Conservation (phyloP, 2,797 vertebrate species). For the Sitta carolinensis region DNA sequence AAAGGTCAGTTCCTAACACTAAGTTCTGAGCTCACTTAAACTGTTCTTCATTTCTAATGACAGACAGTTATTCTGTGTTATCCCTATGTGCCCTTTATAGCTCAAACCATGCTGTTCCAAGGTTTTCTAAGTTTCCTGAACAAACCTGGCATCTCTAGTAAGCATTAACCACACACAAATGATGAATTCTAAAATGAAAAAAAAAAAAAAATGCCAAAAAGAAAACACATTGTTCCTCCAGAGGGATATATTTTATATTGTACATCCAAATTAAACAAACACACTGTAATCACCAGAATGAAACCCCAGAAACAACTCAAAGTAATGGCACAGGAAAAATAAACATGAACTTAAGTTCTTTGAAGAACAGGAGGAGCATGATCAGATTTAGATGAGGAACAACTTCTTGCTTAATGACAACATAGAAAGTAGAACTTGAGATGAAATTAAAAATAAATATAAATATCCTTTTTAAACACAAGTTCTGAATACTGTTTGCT, state of each 20-base stretch:
- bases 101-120: not conserved
- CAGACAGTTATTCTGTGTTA: not conserved
- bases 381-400: slow-evolving; percentile 1
- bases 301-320: slow-evolving; percentile 48
- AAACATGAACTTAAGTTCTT: slow-evolving; percentile 51
- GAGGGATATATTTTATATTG: slow-evolving; percentile 35
- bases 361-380: slow-evolving; percentile 13
- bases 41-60: not conserved
- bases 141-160: slow-evolving; percentile 11
- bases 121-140: not conserved
- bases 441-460: not conserved
- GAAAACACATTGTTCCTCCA: slow-evolving; percentile 43
- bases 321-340: slow-evolving; percentile 50
- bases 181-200: slow-evolving; percentile 3
- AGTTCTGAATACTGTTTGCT: not conserved
- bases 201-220: not conserved
- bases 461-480: not conserved
- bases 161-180: not conserved
- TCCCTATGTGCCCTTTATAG: not conserved
- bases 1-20: not conserved
- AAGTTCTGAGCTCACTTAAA: not conserved
- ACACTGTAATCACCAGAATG: slow-evolving; percentile 38
- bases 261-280: slow-evolving; percentile 63
- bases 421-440: not conserved
- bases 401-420: slow-evolving; percentile 16